These are phyloP conservation scores for Saturnia pavonia DNA, from an alignment of 2,888 invertebrate genomes.

Conservation along the genomic window DNA sequence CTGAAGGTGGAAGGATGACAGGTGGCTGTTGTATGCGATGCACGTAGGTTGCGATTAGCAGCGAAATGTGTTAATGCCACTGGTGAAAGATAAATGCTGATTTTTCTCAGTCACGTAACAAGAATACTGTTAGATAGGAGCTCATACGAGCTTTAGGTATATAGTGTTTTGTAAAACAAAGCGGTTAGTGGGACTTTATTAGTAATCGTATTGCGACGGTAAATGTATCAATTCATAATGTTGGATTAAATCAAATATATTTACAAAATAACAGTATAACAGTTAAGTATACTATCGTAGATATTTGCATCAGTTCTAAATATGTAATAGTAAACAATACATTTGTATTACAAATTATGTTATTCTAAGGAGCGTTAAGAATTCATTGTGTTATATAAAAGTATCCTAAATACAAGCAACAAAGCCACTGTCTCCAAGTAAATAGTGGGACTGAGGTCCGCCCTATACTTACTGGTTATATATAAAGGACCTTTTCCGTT, in stretches of 20 bases:
- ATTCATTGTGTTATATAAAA: slow-evolving; percentile 46
- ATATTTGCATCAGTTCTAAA: no score
- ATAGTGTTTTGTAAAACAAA: slow-evolving; percentile 26
- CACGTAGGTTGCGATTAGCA: slow-evolving; percentile 17
- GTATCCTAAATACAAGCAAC: slow-evolving; percentile 41
- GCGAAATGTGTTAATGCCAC: slow-evolving; percentile 1
- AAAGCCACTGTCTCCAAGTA: slow-evolving; percentile 40
- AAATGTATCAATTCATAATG: neutral
- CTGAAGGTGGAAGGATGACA: slow-evolving; percentile 55
- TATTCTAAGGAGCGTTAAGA: slow-evolving; percentile 32
- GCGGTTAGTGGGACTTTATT: slow-evolving; percentile 34
- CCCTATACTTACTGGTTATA: slow-evolving; percentile 42
- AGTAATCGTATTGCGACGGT: slow-evolving; percentile 24
- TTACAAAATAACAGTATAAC: no score
- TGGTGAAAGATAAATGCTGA: slow-evolving; percentile 48
- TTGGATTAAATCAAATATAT: no score
- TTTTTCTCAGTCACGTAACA: slow-evolving; percentile 64
- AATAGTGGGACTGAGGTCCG: slow-evolving; percentile 39
- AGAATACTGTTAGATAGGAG: slow-evolving; percentile 52
- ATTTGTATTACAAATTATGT: slow-evolving; percentile 36
- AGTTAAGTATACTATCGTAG: no score
- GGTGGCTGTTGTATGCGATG: slow-evolving; percentile 36
- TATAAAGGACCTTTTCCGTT: slow-evolving; percentile 28
- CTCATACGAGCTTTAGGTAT: slow-evolving; percentile 25
- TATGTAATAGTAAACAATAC: neutral